Evolutionary conservation across 2,113 vertebrate genomes (phyloP), one percentile per base, ranked within the genome.

Genomic region (Equus przewalskii): DNA sequence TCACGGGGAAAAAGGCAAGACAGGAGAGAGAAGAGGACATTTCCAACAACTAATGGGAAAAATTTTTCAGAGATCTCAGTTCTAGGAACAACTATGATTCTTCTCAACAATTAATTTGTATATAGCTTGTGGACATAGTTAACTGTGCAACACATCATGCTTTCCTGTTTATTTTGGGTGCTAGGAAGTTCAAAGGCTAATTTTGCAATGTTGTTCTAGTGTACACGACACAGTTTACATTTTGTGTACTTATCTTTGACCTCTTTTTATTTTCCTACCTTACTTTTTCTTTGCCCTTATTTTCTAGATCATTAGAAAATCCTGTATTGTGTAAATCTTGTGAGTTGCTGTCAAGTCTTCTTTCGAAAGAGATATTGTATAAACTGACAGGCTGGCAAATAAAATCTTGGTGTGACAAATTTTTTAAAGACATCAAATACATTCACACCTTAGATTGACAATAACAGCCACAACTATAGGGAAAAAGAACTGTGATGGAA

Each of bases 141-240:
- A 56, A 81, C 70, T 96, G 26, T 73, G 36, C 9, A 56, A 19
- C 22, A 83, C 12, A 56, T 41, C 22, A 54, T 21, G 3, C 69
- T 95, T 96, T 92, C 44, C 13, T 81, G 49, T 88, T 93, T 85
- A 73, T 95, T 82, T 91, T 36, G 36, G 21, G 76, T 91, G 19
- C 56, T 70, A 51, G 70, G 62, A 94, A 65, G 16, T 83, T 75
- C 49, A 94, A 58, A 94, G 64, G 58, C 49, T 79, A 73, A 82
- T 49, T 92, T 54, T 78, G 16, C 30, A 78, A 5, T 44, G 46
- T 30, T n/a, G 46, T 92, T 97, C 33, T 85, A 56, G 36, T 21
- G 4, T 65, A 46, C 13, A 51, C 26, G 12, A 56, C 13, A 60
- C 0, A 7, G 28, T 46, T 72, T 75, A 26, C 60, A 76, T 65